Percentiles rank a stretch among this genome's conserved stretches.
phyloP scores from a whole-genome alignment of 2,113 vertebrate species.

The human (Homo sapiens) region DNA sequence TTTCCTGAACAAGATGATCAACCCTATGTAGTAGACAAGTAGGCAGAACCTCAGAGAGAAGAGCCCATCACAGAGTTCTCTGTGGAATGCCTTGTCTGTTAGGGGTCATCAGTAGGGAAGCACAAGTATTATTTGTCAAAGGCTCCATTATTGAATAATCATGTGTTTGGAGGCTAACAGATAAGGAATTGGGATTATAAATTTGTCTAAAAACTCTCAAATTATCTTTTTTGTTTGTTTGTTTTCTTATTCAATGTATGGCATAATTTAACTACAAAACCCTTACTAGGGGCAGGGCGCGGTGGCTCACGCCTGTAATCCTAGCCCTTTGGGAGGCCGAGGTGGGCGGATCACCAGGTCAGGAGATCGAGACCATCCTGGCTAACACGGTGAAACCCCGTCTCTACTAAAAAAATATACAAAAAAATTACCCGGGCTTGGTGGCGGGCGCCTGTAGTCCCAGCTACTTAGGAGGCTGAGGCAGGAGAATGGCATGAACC shows the following conservation, averaged over 20 bases:
- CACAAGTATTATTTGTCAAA: neutral
- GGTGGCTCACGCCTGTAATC: too few species aligned
- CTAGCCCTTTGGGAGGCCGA: too few species aligned
- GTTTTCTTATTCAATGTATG: neutral
- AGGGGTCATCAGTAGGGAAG: neutral
- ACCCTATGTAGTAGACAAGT: neutral
- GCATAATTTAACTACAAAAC: neutral
- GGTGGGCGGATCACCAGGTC: too few species aligned
- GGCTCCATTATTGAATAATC: neutral
- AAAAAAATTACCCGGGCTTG: too few species aligned
- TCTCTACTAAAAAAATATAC: too few species aligned
- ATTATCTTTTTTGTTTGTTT: neutral
- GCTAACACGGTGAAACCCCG: too few species aligned
- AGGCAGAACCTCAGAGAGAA: neutral
- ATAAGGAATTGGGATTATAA: neutral
- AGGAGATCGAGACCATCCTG: too few species aligned
- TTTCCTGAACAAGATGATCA: conserved; percentile 61
- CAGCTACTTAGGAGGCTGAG: too few species aligned
- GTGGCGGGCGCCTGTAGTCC: too few species aligned
- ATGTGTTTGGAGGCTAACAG: neutral
- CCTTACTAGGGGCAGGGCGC: neutral
- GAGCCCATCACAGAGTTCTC: neutral
- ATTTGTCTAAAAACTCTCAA: neutral
- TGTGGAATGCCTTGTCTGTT: neutral
- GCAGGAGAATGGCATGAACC: too few species aligned